Evolutionary conservation across 2,113 vertebrate genomes (phyloP), one percentile per base, ranked within the genome.

Genomic region (Pavo muticus): DNA sequence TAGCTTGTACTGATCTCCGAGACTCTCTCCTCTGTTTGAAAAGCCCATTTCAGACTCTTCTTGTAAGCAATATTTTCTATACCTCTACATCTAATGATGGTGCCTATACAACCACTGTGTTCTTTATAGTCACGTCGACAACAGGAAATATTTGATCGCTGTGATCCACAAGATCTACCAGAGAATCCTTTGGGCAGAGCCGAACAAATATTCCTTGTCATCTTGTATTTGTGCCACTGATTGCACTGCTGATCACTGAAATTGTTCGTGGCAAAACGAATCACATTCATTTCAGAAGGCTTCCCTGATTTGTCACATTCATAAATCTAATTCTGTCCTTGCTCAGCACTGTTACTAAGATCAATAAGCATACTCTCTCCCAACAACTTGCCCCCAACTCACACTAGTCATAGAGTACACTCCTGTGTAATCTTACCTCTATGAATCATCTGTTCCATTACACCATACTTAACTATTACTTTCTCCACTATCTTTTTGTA

Each of bases 331-430:
- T n/a, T 61, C 25, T 40, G 50, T 54, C 78, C 57, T 37, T 81
- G 37, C n/a, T 76, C 10, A 79, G 59, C 30, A 70, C 5, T 10
- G 14, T 6, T 15, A 27, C 15, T 20, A 65, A 87, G 23, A 54
- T 64, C 52, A 59, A 7, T 2, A 16, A 82, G 39, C 30, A n/a
- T 2, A 37, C 15, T 48, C 67, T 56, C 25, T 93, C 48, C 32
- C 17, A 67, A 11, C 44, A 44, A 21, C 30, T 3, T 79, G 61
- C 39, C 35, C 39, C 42, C 30, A 48, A 65, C 47, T 78, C 0
- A 0, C 6, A 30, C 11, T 45, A 5, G 4, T 35, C 37, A 47
- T 6, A 15, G 39, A 88, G 84, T 4, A 56, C 2, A 3, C 6
- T 42, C 15, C 63, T 40, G 7, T 23, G 11, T 32, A 75, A 65